Conservation (phyloP, 2,113 vertebrate genomes). For the Nycticryphes semicollaris region DNA sequence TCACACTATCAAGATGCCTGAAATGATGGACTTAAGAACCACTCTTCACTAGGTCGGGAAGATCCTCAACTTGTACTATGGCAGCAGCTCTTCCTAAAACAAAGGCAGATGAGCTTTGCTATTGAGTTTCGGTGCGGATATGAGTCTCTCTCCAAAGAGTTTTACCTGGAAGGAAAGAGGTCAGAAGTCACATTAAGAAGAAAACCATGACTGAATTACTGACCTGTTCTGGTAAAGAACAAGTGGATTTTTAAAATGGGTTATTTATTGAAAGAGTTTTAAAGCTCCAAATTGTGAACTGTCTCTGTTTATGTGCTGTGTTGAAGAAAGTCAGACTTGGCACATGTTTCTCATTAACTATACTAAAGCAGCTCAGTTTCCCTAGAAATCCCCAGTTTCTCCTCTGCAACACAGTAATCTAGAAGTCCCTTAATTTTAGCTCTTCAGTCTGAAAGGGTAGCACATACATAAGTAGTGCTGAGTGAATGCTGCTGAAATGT, state of each 20-base stretch:
- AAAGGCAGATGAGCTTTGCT: background rate
- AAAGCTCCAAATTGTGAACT: background rate
- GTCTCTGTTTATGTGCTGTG: background rate
- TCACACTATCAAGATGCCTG: background rate
- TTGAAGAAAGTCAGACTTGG: conserved; percentile 37
- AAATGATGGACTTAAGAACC: background rate
- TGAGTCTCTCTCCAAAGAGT: background rate
- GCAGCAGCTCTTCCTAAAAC: background rate
- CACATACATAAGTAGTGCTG: conserved; percentile 7
- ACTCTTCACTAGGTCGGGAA: background rate
- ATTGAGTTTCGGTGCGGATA: background rate
- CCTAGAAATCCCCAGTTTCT: conserved; percentile 43
- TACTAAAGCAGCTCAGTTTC: conserved; percentile 27
- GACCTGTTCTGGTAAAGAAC: background rate
- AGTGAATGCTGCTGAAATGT: conserved; percentile 34
- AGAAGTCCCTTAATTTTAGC: conserved; percentile 46
- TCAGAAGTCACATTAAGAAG: background rate
- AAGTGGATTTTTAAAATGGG: background rate
- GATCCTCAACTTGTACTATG: background rate
- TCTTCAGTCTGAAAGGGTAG: conserved; percentile 33
- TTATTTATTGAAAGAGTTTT: background rate
- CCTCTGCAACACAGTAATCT: conserved; percentile 13
- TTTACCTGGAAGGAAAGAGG: background rate
- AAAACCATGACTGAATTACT: background rate
- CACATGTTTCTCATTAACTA: conserved; percentile 55